Evolutionary conservation across 2,797 vertebrate species (phyloP), one percentile per base, ranked within the genome.

Genomic region (Silurus aristotelis): DNA sequence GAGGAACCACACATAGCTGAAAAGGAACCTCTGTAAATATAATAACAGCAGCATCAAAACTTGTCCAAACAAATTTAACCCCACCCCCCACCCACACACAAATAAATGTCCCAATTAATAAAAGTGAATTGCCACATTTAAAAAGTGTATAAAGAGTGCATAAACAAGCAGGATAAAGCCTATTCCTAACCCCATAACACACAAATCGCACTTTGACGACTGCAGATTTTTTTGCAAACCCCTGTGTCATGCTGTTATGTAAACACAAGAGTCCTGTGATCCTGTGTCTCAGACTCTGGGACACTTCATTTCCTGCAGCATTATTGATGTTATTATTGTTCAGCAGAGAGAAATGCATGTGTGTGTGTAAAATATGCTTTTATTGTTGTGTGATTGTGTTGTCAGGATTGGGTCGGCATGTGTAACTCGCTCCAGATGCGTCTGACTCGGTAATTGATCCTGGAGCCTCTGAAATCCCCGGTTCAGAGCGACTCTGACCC

Each of bases 401-500:
- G 91, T 91, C 91, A 92, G 93, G 90, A 90, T 78, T 87, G 85
- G 84, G 87, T 85, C 86, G 73, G 80, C 48, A 84, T 88, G 87
- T 15, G 84, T 94, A 97, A 98, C 96, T 95, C 93, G 92, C 96
- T 97, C 97, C 97, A 98, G 96, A 98, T 97, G 97, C 94, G 22
- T 94, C 90, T 92, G 96, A 95, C 96, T 91, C 95, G 94, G 93
- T 97, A 98, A 98, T 97, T 98, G 97, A 94, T 93, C 95, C 93
- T 94, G 96, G 97, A 97, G 97, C 97, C 89, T 73, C 94, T 95
- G 92, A 96, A 97, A 97, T 98, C 97, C 96, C 94, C 2, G 19
- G 80, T 85, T 83, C 82, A 83, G 85, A 73, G 61, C 68, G 25
- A 79, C 64, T 61, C 82, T 87, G 86, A 88, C 86, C 89, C 70